Evolutionary conservation across 1,140 invertebrate species (phyloP).

Genomic region (Neotoxoptera formosana): DNA sequence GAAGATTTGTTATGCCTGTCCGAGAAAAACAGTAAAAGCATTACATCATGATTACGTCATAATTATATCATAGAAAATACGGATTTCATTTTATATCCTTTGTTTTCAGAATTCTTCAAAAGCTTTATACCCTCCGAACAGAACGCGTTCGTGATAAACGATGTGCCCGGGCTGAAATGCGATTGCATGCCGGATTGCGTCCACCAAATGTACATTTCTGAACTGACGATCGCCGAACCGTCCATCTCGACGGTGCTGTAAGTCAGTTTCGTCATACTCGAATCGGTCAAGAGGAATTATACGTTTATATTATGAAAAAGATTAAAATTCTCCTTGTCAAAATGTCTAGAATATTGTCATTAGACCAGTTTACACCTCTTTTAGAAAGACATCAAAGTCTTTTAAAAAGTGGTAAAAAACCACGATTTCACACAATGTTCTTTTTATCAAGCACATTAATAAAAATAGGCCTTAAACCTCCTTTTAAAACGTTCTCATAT

Average conservation of each 20-base stretch:
- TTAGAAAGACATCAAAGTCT: background rate
- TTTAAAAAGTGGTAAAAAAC: background rate
- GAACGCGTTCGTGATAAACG: conserved; percentile 56
- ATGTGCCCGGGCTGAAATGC: conserved; percentile 60
- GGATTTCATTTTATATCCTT: background rate
- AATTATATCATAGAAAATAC: background rate
- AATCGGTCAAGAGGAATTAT: background rate
- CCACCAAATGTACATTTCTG: conserved; percentile 60
- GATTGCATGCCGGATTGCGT: conserved; percentile 61
- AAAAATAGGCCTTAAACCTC: background rate
- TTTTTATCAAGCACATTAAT: background rate
- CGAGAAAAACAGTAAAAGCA: conserved; percentile 60
- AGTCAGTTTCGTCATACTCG: background rate
- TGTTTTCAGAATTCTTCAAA: conserved; percentile 60
- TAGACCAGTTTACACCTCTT: background rate
- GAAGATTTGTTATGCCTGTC: conserved; percentile 61
- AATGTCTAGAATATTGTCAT: background rate
- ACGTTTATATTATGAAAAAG: background rate
- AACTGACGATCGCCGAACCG: conserved; percentile 58
- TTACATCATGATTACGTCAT: background rate
- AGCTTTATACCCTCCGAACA: conserved; percentile 56
- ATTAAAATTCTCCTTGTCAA: background rate
- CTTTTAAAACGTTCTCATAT: background rate
- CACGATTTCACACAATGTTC: background rate
- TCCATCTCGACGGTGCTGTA: conserved; percentile 18